Evolutionary conservation across 2,888 invertebrate species (phyloP).

Genomic region (Odontomyia ornata): DNA sequence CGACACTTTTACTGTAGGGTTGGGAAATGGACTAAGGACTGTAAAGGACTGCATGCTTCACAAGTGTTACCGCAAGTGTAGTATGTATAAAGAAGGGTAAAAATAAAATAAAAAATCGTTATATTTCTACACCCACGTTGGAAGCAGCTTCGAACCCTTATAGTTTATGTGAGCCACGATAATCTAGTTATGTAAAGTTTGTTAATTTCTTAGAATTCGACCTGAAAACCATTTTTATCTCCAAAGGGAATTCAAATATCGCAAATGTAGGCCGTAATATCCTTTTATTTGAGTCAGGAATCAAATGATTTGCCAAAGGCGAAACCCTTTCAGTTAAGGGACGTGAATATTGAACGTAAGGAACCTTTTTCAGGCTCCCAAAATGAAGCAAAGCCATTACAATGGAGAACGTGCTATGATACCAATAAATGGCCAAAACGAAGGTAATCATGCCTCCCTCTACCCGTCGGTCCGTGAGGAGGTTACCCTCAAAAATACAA

Average conservation of each 20-base stretch:
- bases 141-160: too few species aligned
- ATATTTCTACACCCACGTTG: background rate
- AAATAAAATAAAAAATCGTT: background rate
- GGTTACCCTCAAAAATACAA: background rate
- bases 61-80: too few species aligned
- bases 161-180: too few species aligned
- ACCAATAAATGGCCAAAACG: slow-evolving; percentile 24
- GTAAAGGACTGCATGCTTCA: too few species aligned
- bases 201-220: background rate
- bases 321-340: background rate
- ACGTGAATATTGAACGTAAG: background rate
- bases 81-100: too few species aligned
- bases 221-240: background rate
- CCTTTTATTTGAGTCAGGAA: background rate
- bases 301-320: background rate
- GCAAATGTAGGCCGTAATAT: background rate
- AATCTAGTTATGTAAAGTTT: too few species aligned
- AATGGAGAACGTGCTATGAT: slow-evolving; percentile 14
- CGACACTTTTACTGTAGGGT: background rate
- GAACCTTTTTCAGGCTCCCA: background rate
- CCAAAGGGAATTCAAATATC: background rate
- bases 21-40: background rate
- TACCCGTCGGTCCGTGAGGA: background rate
- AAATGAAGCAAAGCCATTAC: background rate
- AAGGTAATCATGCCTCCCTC: slow-evolving; percentile 17